Percentiles rank a stretch among this genome's conserved stretches.
Evolutionary conservation across 1,140 invertebrate species (phyloP).

Genomic region (Cydia fagiglandana): DNA sequence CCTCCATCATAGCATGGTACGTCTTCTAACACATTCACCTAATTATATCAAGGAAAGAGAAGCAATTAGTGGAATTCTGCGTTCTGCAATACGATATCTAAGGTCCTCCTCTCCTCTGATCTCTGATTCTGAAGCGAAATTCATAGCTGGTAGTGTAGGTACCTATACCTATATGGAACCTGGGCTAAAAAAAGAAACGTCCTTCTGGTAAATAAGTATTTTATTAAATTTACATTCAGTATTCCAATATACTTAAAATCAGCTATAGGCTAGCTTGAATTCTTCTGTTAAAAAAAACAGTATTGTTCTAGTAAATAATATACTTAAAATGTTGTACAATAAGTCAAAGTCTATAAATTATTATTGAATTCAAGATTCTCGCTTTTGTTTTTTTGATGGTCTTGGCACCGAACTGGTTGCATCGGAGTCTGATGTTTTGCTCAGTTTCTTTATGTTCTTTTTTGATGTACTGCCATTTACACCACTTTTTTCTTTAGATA

Average conservation of each 20-base stretch:
- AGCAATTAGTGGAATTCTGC: too few relatives aligned
- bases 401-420: constrained; percentile 41
- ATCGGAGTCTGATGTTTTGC: constrained; percentile 46
- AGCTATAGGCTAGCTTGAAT: not conserved
- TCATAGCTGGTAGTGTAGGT: too few relatives aligned
- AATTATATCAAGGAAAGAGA: too few relatives aligned
- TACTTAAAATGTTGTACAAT: constrained; percentile 19
- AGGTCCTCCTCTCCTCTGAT: too few relatives aligned
- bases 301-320: not conserved
- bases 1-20: too few relatives aligned
- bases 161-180: too few relatives aligned
- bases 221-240: constrained; percentile 8
- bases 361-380: constrained; percentile 32
- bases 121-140: too few relatives aligned
- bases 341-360: constrained; percentile 6
- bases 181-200: not conserved
- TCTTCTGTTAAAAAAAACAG: not conserved
- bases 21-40: too few relatives aligned
- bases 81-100: too few relatives aligned
- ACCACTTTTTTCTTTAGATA: constrained; percentile 39
- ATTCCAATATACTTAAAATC: not conserved
- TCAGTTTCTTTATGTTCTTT: constrained; percentile 55
- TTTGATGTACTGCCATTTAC: constrained; percentile 43
- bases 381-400: constrained; percentile 51
- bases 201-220: not conserved